These are phyloP conservation scores for Telenomus remus DNA, from an alignment of 1,140 invertebrate species.

Conservation along the genomic window DNA sequence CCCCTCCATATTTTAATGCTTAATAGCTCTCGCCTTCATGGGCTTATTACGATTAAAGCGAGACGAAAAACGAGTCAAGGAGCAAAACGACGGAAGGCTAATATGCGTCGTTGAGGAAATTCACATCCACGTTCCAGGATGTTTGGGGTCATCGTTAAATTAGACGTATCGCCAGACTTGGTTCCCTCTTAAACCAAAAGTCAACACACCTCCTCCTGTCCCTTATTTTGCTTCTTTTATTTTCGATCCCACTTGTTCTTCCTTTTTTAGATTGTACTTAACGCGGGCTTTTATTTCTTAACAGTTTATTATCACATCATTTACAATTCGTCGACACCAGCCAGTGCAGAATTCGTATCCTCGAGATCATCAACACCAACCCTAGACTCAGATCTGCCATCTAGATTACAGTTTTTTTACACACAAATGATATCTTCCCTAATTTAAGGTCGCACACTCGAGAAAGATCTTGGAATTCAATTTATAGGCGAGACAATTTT, in stretches of 20 bases:
- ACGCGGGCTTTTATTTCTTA: slow-evolving; percentile 53
- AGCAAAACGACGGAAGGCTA: slow-evolving; percentile 44
- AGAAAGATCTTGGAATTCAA: too few species aligned
- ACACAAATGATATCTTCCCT: too few species aligned
- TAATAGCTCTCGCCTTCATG: slow-evolving; percentile 70
- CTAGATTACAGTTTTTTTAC: too few species aligned
- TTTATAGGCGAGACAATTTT: too few species aligned
- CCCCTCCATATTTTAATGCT: slow-evolving; percentile 70
- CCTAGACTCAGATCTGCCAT: too few species aligned
- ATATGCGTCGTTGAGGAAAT: slow-evolving; percentile 53
- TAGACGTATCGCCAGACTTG: slow-evolving; percentile 43
- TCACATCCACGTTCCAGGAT: slow-evolving; percentile 52
- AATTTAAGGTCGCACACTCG: too few species aligned
- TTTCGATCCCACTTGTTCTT: neutral
- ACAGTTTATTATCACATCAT: slow-evolving; percentile 57
- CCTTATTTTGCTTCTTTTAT: slow-evolving; percentile 10
- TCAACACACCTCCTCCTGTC: slow-evolving; percentile 25
- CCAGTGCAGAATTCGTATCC: too few species aligned
- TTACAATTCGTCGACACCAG: slow-evolving; percentile 34
- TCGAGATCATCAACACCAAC: too few species aligned
- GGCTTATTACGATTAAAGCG: slow-evolving; percentile 68
- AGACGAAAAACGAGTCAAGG: slow-evolving; percentile 38
- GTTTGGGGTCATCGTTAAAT: slow-evolving; percentile 55
- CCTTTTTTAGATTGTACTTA: slow-evolving; percentile 33
- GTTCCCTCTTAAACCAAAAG: slow-evolving; percentile 39